A percentile compares a stretch with the other conserved stretches of the same genome.
These are phyloP conservation scores for Aricia artaxerxes DNA, from an alignment of 2,888 invertebrate species.

Conservation along the genomic window DNA sequence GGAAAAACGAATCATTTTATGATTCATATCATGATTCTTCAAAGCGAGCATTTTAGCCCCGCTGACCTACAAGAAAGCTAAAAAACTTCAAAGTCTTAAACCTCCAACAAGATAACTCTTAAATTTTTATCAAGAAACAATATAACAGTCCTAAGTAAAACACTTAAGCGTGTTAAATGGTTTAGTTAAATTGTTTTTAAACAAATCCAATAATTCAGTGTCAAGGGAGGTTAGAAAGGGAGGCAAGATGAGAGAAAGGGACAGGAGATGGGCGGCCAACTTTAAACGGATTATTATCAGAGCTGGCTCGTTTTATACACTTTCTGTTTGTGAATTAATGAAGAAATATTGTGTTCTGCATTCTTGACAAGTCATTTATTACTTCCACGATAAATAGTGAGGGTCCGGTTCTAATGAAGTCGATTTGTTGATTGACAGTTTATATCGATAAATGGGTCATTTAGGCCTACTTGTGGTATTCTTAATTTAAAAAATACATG, in stretches of 20 bases:
- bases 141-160: conserved; percentile 33
- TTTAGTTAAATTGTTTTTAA: conserved; percentile 42
- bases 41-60: no score
- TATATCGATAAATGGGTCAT: background rate
- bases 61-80: background rate
- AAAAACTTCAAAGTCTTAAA: background rate
- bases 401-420: background rate
- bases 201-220: conserved; percentile 45
- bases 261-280: conserved; percentile 43
- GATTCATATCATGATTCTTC: no score
- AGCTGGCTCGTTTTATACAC: conserved; percentile 39
- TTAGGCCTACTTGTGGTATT: no score
- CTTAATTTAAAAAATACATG: no score
- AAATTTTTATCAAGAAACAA: conserved; percentile 13
- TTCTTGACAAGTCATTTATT: conserved; percentile 7
- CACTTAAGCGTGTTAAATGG: conserved; percentile 39
- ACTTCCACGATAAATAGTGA: background rate
- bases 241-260: background rate
- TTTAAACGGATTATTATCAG: conserved; percentile 50
- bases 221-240: background rate
- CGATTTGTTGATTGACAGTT: background rate
- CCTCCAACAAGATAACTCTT: background rate
- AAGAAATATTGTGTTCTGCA: conserved; percentile 18
- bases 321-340: conserved; percentile 25
- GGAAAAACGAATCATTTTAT: no score